A percentile compares a stretch with the other conserved stretches of the same genome.
These are phyloP conservation scores for Phylloscopus whistleri DNA, from an alignment of 2,113 vertebrate species.

Conservation along the genomic window DNA sequence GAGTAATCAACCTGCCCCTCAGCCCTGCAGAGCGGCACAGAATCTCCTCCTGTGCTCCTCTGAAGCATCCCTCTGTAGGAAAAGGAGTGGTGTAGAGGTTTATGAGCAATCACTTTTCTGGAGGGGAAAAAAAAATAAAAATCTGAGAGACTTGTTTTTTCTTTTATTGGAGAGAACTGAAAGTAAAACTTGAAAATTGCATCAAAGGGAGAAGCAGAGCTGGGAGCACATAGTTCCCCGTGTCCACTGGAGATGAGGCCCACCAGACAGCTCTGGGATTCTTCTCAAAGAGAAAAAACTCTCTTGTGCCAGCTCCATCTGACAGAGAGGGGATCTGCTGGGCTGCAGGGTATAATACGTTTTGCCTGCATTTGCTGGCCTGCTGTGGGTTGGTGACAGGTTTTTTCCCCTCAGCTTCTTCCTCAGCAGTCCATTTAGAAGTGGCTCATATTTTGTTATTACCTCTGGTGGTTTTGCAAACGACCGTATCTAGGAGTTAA, in stretches of 20 bases:
- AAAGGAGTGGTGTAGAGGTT: not conserved
- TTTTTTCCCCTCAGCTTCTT: not conserved
- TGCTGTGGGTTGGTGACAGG: not conserved
- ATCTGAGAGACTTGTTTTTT: not conserved
- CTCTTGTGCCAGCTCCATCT: not conserved
- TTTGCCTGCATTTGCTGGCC: not conserved
- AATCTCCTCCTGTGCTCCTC: not conserved
- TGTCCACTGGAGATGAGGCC: not conserved
- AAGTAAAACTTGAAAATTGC: slow-evolving; percentile 7
- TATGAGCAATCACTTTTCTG: not conserved
- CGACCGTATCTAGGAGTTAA: not conserved
- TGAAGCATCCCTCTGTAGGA: not conserved
- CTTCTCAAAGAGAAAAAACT: not conserved
- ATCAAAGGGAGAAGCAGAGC: not conserved
- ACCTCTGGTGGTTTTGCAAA: slow-evolving; percentile 20
- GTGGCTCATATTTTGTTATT: slow-evolving; percentile 22
- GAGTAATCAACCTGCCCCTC: not conserved
- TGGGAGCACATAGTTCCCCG: not conserved
- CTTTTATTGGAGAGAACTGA: not conserved
- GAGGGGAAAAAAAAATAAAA: accelerated
- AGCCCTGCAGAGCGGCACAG: not conserved
- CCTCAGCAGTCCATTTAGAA: slow-evolving; percentile 20
- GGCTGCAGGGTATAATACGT: not conserved
- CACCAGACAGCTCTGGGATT: not conserved
- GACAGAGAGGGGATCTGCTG: not conserved